Percentiles rank a stretch among this genome's conserved stretches.
Conservation (phyloP, 2,113 vertebrate genomes). For the Capreolus pygargus region DNA sequence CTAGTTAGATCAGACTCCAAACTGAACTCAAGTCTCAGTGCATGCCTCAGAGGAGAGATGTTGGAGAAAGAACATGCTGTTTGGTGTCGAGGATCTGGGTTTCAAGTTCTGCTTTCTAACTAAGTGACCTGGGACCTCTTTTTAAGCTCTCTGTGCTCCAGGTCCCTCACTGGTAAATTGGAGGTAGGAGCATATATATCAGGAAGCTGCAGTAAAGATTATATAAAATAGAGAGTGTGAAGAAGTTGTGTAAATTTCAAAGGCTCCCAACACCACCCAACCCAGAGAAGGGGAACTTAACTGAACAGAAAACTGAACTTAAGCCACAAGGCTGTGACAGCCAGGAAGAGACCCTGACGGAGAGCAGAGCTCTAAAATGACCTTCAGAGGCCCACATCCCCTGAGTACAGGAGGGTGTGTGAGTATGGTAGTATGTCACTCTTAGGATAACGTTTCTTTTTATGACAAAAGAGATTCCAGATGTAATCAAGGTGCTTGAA, state of each 20-base stretch:
- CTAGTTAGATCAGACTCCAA: not conserved
- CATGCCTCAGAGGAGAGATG: not conserved
- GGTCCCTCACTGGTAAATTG: not conserved
- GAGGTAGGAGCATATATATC: not conserved
- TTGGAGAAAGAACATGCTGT: not conserved
- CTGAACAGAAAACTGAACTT: not conserved
- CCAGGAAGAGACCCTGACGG: fast-evolving
- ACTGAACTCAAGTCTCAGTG: not conserved
- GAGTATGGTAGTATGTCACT: not conserved
- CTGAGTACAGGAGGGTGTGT: not conserved
- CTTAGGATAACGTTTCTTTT: not conserved
- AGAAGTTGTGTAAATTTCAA: not conserved
- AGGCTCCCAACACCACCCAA: not conserved
- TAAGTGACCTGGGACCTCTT: not conserved
- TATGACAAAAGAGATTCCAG: not conserved
- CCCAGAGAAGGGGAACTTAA: not conserved
- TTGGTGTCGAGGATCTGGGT: not conserved
- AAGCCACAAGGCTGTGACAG: not conserved
- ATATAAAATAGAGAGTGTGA: not conserved
- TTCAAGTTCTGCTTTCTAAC: not conserved
- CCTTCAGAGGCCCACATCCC: not conserved
- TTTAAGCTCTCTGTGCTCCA: not conserved
- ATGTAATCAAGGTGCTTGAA: not conserved
- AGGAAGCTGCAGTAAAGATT: not conserved
- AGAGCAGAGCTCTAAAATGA: not conserved